Evolutionary conservation across 2,797 vertebrate genomes (phyloP), one percentile per base, ranked within the genome.

Genomic region (Trachurus trachurus): DNA sequence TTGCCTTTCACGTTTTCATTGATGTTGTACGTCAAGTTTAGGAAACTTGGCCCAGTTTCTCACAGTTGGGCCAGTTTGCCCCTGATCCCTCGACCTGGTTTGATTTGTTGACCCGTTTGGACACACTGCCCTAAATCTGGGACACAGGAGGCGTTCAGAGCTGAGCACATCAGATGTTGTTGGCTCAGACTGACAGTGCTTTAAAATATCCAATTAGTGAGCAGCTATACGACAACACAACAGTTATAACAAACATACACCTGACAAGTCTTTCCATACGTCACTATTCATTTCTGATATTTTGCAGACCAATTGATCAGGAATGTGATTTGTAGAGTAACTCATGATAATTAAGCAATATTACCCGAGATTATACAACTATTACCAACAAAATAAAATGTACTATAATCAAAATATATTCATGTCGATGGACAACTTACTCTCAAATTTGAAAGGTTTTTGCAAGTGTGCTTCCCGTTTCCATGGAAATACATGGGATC

Each of bases 41-140:
- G 65, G 63, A 61, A 63, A 74, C 50, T 50, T 67, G 66, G 53
- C 61, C 60, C 60, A 77, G 13, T 72, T 80, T 81, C 52, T 71
- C n/a, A 26, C 47, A 61, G 45, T 29, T 42, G 11, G 37, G 12
- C 6, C 22, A 26, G 49, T 22, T 22, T 17, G 70, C 39, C 52
- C 26, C 26, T 1, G 12, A 72, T 65, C 26, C 26, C 12, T 58
- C 15, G 19, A 59, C 45, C 53, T 9, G 49, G n/a, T 66, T 71
- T 0, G 12, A 57, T 19, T 50, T 15, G 53, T 60, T 66, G 21
- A 70, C 70, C 68, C 40, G n/a, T 58, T 58, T 67, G 39, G 70
- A 21, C 66, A 21, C 66, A 21, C 21, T 34, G 59, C 34, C 37
- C 44, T 66, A 1, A 42, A 58, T 71, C 52, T 47, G 13, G 34